phyloP scores from a whole-genome alignment of 2,113 vertebrate genomes.

The Tiliqua scincoides region DNA sequence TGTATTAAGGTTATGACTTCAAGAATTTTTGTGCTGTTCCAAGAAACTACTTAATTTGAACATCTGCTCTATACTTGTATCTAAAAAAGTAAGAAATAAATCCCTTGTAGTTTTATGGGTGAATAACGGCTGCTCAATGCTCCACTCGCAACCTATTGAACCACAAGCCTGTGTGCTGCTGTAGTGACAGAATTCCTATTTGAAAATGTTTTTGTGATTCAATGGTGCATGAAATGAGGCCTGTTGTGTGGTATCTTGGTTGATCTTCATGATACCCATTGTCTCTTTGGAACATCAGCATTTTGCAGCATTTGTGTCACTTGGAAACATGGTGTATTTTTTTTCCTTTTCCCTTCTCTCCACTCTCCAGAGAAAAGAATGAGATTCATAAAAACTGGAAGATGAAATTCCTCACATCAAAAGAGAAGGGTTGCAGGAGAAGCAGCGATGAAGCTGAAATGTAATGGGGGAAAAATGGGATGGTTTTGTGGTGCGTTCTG shows the following conservation, averaged over 20 bases:
- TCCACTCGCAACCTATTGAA: constrained; percentile 50
- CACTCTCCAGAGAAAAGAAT: constrained; percentile 77
- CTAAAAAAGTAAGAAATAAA: background rate
- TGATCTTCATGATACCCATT: constrained; percentile 3
- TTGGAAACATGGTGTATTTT: background rate
- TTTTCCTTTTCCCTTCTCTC: constrained; percentile 22
- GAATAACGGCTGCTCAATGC: constrained; percentile 39
- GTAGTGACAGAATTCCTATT: constrained; percentile 36
- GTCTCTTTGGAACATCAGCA: background rate
- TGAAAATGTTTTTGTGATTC: constrained; percentile 37
- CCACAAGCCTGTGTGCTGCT: background rate
- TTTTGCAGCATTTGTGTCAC: background rate
- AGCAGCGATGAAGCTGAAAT: constrained; percentile 36
- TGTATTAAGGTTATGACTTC: background rate
- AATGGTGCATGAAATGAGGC: constrained; percentile 31
- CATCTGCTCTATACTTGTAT: background rate
- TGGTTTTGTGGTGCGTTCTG: too few relatives aligned
- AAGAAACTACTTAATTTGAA: background rate
- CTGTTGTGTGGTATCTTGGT: constrained; percentile 14
- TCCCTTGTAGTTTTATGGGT: constrained; percentile 38
- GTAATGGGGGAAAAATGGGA: constrained; percentile 18
- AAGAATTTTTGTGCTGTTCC: background rate
- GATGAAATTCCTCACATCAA: constrained; percentile 77
- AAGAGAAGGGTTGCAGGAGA: constrained; percentile 57
- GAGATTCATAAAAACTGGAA: constrained; percentile 78